Conservation (phyloP, 92 coral and sea anemone species). For the Phymanthus crucifer region DNA sequence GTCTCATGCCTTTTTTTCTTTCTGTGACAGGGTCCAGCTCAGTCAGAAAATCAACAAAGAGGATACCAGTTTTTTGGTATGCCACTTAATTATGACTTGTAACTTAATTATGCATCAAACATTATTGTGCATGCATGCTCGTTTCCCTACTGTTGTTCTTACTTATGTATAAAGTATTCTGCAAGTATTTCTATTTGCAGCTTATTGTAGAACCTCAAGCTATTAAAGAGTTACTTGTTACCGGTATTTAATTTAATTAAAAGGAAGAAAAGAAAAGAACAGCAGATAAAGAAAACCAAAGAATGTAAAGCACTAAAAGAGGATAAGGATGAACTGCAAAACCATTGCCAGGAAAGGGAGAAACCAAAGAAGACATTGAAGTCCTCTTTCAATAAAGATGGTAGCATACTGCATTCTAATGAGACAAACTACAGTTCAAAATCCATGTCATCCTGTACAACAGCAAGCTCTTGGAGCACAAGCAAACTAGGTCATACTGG, state of each 20-base stretch:
- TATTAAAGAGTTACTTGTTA: too few relatives aligned
- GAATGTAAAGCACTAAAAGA: background rate
- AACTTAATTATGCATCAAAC: too few relatives aligned
- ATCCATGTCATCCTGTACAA: slow-evolving; percentile 32
- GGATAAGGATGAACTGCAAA: background rate
- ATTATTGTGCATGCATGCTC: too few relatives aligned
- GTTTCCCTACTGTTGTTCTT: too few relatives aligned
- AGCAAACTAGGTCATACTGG: slow-evolving; percentile 1
- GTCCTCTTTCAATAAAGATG: background rate
- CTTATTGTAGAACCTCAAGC: too few relatives aligned
- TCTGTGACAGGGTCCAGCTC: background rate
- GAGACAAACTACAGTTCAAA: slow-evolving; percentile 33
- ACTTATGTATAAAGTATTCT: too few relatives aligned
- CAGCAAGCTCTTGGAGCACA: background rate
- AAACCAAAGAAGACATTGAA: background rate
- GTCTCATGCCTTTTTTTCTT: background rate
- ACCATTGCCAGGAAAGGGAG: background rate
- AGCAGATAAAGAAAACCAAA: slow-evolving; percentile 7
- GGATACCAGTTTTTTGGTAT: slow-evolving; percentile 12
- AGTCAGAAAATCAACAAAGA: background rate
- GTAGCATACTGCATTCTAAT: background rate
- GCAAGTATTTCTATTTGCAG: too few relatives aligned
- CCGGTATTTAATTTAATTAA: background rate
- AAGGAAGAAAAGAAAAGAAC: background rate
- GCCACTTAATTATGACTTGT: background rate